These are phyloP conservation scores for Acyrthosiphon pisum DNA, from an alignment of 1,140 invertebrate genomes.

Conservation along the genomic window DNA sequence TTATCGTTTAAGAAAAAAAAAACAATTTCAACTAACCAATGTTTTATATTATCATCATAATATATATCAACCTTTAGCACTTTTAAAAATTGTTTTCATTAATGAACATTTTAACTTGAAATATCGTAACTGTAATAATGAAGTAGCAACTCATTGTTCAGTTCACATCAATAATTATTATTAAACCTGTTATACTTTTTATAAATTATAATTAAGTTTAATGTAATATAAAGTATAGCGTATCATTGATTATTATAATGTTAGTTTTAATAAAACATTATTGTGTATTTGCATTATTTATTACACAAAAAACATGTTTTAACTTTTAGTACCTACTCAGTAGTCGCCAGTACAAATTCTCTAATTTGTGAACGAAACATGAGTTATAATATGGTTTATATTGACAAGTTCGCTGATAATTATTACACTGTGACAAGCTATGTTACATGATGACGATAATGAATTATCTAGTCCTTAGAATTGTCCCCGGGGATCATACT, in stretches of 20 bases:
- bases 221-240: too few relatives aligned
- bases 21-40: neutral
- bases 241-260: too few relatives aligned
- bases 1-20: neutral
- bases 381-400: too few relatives aligned
- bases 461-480: neutral
- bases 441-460: neutral
- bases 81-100: neutral
- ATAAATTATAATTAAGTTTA: too few relatives aligned
- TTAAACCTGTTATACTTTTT: too few relatives aligned
- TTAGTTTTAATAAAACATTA: neutral
- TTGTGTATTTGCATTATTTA: neutral
- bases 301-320: neutral
- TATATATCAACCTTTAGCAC: neutral
- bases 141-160: too few relatives aligned
- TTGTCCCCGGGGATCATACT: neutral
- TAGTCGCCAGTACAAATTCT: too few relatives aligned
- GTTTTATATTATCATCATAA: too few relatives aligned
- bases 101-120: neutral
- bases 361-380: too few relatives aligned
- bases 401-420: neutral
- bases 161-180: too few relatives aligned
- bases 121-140: too few relatives aligned
- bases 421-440: neutral
- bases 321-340: neutral